Evolutionary conservation across 2,797 vertebrate species (phyloP).

Genomic region (Margarornis squamiger): DNA sequence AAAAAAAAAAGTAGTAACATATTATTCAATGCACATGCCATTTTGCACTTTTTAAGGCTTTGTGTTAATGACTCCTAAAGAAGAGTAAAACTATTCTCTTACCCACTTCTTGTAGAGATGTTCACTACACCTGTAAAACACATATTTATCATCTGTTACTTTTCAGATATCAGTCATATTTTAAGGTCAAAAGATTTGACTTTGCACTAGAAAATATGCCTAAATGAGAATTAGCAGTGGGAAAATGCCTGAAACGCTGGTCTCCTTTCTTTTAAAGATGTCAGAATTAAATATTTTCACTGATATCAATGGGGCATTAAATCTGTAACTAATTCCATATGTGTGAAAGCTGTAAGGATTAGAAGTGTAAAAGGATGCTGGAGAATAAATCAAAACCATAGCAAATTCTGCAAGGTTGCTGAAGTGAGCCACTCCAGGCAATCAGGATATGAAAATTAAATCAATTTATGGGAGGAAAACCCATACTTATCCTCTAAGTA

Average conservation of each 20-base stretch:
- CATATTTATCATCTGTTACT: background rate
- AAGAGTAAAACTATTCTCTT: background rate
- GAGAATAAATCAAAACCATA: slow-evolving; percentile 44
- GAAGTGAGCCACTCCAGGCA: background rate
- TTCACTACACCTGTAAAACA: background rate
- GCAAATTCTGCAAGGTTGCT: slow-evolving; percentile 39
- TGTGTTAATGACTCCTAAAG: background rate
- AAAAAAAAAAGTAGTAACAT: background rate
- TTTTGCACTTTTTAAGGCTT: background rate
- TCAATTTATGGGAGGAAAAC: slow-evolving; percentile 11
- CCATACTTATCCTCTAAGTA: background rate
- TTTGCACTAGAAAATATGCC: background rate
- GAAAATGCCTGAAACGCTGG: slow-evolving; percentile 1
- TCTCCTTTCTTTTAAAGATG: background rate
- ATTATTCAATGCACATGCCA: background rate
- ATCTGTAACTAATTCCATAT: slow-evolving; percentile 41
- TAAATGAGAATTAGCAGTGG: background rate
- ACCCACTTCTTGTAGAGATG: background rate
- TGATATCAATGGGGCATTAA: slow-evolving; percentile 26
- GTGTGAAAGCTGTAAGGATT: slow-evolving; percentile 18
- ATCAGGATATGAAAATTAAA: slow-evolving; percentile 36
- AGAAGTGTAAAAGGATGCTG: background rate
- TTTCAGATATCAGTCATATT: background rate
- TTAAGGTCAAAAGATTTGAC: background rate
- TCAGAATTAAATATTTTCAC: slow-evolving; percentile 44